Conservation (phyloP, 2,888 invertebrate genomes). For the Zelleria hepariella region DNA sequence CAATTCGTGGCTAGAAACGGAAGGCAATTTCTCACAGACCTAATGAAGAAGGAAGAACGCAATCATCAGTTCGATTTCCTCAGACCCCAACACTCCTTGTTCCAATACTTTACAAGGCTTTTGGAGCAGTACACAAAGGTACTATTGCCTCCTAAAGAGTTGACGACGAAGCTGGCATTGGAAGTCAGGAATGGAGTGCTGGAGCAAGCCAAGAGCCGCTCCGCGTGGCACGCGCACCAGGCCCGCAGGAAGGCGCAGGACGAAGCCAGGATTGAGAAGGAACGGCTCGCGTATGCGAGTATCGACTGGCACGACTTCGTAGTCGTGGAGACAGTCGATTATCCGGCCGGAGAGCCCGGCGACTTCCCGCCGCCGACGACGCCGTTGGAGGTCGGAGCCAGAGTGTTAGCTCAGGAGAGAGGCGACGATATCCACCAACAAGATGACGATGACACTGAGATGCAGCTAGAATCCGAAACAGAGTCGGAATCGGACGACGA, state of each 20-base stretch:
- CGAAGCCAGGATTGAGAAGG: constrained; percentile 95
- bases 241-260: constrained; percentile 93
- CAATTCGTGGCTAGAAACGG: constrained; percentile 99
- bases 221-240: constrained; percentile 97
- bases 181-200: constrained; percentile 81
- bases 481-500: constrained; percentile 66
- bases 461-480: constrained; percentile 91
- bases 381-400: constrained; percentile 95
- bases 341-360: constrained; percentile 95
- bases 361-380: constrained; percentile 98
- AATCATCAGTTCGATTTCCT: constrained; percentile 99
- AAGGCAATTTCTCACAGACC: constrained; percentile 95
- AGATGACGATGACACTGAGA: constrained; percentile 84
- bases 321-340: constrained; percentile 99
- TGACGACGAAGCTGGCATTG: constrained; percentile 82
- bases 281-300: constrained; percentile 95
- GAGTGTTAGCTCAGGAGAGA: constrained; percentile 87
- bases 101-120: constrained; percentile 97
- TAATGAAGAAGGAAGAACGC: constrained; percentile 98
- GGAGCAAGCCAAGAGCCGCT: constrained; percentile 93
- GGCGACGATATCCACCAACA: constrained; percentile 74
- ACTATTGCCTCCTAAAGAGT: constrained; percentile 94
- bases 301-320: constrained; percentile 99
- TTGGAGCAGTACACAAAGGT: constrained; percentile 99
- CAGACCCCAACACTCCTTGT: constrained; percentile 97